Conservation (phyloP, 2,888 invertebrate genomes). For the Sminthurinus aureus region DNA sequence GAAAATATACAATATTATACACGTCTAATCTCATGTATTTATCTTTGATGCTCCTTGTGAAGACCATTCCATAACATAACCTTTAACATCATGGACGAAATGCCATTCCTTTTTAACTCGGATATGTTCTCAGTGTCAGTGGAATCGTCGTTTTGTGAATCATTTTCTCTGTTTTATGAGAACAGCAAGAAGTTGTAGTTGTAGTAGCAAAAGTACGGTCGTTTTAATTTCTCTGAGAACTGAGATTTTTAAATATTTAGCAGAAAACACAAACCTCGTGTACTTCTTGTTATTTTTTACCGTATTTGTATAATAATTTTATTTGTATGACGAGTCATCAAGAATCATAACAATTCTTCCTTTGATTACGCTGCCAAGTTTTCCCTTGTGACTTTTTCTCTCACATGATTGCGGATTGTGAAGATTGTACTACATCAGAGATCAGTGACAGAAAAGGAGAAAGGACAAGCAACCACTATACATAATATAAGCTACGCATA, state of each 20-base stretch:
- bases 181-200: neutral
- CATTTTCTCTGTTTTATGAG: conserved; percentile 1
- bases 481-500: too few species aligned
- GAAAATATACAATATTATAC: neutral
- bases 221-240: neutral
- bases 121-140: neutral
- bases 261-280: neutral
- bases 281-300: neutral
- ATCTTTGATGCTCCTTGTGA: too few species aligned
- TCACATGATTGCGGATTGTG: too few species aligned
- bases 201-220: neutral
- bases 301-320: neutral
- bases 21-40: too few species aligned
- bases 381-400: too few species aligned
- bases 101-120: neutral
- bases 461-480: too few species aligned
- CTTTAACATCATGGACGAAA: neutral
- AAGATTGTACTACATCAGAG: too few species aligned
- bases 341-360: too few species aligned
- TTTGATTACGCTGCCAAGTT: too few species aligned
- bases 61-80: too few species aligned
- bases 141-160: conserved; percentile 31
- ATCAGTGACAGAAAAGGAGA: too few species aligned
- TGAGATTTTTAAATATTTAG: neutral
- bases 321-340: neutral